Base-by-base conservation (phyloP, 2,113 vertebrate genomes). In the Pantherophis guttatus region DNA sequence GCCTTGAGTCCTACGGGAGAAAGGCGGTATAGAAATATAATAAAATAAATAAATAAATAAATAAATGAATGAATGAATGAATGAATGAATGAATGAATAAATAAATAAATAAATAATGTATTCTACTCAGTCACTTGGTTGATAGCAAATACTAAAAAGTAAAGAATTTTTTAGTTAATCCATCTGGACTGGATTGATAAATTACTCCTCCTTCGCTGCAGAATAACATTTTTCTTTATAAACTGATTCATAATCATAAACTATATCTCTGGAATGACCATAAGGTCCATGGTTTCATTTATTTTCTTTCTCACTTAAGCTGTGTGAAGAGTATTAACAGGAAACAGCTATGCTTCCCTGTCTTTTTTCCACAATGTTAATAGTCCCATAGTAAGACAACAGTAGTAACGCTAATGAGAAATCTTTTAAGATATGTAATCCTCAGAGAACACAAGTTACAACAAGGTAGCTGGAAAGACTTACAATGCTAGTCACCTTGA, bases 151-250 rank as follows among this genome's bases (percentile, higher is more conserved):
- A 93, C 23, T 89, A 92, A 92, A 33, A 93, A 92, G 52, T 90
- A 92, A 93, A n/a, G n/a, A 94, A 62, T 75, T 23, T 48, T 93
- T 93, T 54, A 94, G 87, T 54, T 29, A 90, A 89, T 92, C 87
- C 44, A 91, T 94, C 62, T 90, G 92, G 91, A 95, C 65, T 90
- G 91, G 65, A 95, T 58, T 81, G 87, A 92, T 93, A 92, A 93
- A 33, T 44, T 55, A 26, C 10, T 91, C 75, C 1, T 90, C 91
- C 29, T 85, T 44, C 91, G 53, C 89, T 93, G 0, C 59, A 15
- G 26, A 59, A 29, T 33, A 26, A 9, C 52, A 55, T 26, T 85
- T 92, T 29, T 11, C 13, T 0, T 90, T 57, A 87, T 24, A 92
- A 91, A 15, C 52, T 89, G 94, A 95, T 92, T 70, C 85, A 88